Evolutionary conservation across 2,888 invertebrate species (phyloP).

Genomic region (Heliconius ethilla): DNA sequence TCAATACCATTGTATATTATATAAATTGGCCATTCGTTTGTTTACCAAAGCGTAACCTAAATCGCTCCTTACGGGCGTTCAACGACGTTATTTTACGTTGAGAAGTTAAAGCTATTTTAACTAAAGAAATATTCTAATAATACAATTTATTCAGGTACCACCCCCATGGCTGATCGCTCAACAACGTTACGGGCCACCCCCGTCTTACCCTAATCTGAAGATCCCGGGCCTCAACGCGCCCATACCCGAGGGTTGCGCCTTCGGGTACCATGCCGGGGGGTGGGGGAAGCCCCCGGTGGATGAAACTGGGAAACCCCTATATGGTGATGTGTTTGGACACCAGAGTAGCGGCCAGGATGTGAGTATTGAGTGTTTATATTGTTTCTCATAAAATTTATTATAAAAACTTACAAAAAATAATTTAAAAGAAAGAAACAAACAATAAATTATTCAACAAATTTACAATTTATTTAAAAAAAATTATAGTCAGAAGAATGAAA

Average conservation of each 20-base stretch:
- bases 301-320: conserved; percentile 97
- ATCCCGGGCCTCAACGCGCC: conserved; percentile 99
- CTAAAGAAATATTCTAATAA: background rate
- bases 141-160: conserved; percentile 81
- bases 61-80: too few species aligned
- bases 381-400: background rate
- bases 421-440: too few species aligned
- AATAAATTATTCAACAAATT: too few species aligned
- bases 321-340: conserved; percentile 99
- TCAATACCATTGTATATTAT: too few species aligned
- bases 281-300: conserved; percentile 99
- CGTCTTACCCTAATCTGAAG: conserved; percentile 98
- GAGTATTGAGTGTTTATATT: conserved; percentile 52
- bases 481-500: too few species aligned
- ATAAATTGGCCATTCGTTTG: too few species aligned
- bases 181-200: conserved; percentile 99
- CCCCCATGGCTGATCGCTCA: conserved; percentile 98
- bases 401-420: background rate
- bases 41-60: too few species aligned
- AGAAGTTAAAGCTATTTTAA: background rate
- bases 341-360: conserved; percentile 87
- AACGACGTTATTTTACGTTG: too few species aligned
- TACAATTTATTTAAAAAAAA: too few species aligned
- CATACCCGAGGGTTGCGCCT: conserved; percentile 98
- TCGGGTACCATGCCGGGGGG: conserved; percentile 99